Base-by-base conservation (phyloP, 1,140 invertebrate genomes). In the Heliconius congener region DNA sequence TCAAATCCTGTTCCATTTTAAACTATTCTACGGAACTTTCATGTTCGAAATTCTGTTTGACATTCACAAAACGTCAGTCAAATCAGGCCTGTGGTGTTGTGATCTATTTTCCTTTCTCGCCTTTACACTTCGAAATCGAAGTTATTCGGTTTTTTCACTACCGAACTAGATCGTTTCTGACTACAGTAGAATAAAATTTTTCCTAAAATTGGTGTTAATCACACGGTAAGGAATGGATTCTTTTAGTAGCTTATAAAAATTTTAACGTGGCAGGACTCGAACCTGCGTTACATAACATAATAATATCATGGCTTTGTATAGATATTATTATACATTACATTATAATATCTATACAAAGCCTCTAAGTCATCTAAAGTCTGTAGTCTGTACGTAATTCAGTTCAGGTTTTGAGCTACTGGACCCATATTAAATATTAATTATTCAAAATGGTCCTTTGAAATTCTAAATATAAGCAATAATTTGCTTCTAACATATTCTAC, bases 401-500 rank as follows among this genome's bases (percentile, higher is more conserved):
- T n/a, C 52, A 19, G 52, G 8, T 27, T 66, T 27, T 66, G 30
- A 66, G 11, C 60, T 27, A 66, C 73, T 19, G 70, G n/a, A 46
- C 16, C 18, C 71, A 30, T 71, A 76, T 76, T 66, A 66, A 76
- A 70, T 76, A 52, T 77, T 77, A 71, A 77, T 77, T 77, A 77
- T 77, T 50, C 70, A 77, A 52, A 77, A 77, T 77, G 37, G 71
- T 77, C 76, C 70, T 77, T 71, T 71, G 46, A 70, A 55, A 37
- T 27, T 50, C 27, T 50, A 52, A 60, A 57, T 74, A 34, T 74
- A 5, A 23, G 46, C 13, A 74, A 74, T 74, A 74, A 74, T 55
- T 74, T 74, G 23, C 60, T 30, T 66, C 60, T 27, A 66, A 66
- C 9, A 13, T 66, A 30, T 66, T 13, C 57, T 66, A 13, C 57